Evolutionary conservation across 2,113 vertebrate species (phyloP).

Genomic region (Carlito syrichta): DNA sequence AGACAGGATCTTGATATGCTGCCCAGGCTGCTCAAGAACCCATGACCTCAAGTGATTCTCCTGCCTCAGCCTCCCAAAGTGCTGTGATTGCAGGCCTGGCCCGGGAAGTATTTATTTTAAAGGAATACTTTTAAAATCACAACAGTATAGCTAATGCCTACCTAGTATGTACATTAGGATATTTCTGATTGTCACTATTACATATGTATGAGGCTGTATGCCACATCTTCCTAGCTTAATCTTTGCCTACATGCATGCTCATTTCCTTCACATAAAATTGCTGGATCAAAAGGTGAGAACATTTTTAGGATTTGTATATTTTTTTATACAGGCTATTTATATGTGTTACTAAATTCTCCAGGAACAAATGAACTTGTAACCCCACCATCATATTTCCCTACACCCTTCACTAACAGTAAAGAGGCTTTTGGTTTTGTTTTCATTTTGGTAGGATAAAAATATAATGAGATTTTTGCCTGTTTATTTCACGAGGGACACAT

Average conservation of each 20-base stretch:
- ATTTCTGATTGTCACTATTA: background rate
- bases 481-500: background rate
- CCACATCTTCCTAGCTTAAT: background rate
- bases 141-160: background rate
- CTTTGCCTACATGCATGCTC: background rate
- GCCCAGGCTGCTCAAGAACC: too few species aligned
- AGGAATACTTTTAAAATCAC: background rate
- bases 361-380: background rate
- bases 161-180: background rate
- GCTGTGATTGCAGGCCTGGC: too few species aligned
- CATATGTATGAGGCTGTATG: background rate
- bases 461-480: background rate
- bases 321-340: too few species aligned
- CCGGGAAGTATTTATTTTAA: conserved; percentile 24
- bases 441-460: background rate
- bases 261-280: background rate
- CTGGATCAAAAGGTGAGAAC: background rate
- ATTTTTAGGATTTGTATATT: conserved; percentile 27
- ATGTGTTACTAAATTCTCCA: background rate
- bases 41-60: too few species aligned
- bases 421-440: background rate
- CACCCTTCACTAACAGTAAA: background rate
- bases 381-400: background rate
- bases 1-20: too few species aligned
- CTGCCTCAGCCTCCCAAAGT: too few species aligned